Evolutionary conservation across 1,140 invertebrate species (phyloP).

Genomic region (Hylaeus volcanicus): DNA sequence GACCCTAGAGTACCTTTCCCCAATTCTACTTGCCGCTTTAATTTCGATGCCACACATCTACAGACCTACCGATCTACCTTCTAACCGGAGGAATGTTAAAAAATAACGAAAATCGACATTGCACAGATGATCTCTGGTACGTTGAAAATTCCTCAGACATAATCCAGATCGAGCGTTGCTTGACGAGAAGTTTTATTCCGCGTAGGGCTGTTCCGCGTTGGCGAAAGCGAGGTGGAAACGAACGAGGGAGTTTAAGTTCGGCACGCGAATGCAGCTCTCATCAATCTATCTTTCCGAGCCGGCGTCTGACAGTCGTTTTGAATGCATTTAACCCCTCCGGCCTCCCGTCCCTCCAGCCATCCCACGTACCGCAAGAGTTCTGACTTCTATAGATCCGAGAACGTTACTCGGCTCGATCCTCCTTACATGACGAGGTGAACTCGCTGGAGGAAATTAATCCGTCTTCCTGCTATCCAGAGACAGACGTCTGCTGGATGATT

Average conservation of each 20-base stretch:
- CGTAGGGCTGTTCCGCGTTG: conserved; percentile 66
- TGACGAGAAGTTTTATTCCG: conserved; percentile 69
- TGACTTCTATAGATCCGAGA: conserved; percentile 44
- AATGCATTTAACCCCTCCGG: conserved; percentile 71
- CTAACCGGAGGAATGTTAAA: no score
- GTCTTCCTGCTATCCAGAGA: conserved; percentile 38
- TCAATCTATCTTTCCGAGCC: conserved; percentile 75
- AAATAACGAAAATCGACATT: conserved; percentile 6
- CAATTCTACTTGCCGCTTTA: no score
- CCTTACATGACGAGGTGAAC: conserved; percentile 62
- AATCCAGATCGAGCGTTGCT: background rate
- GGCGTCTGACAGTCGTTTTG: conserved; percentile 73
- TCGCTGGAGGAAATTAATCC: conserved; percentile 54
- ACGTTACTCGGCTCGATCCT: conserved; percentile 45
- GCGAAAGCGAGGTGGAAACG: conserved; percentile 61
- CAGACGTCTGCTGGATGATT: conserved; percentile 57
- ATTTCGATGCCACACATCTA: no score
- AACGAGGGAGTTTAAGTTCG: conserved; percentile 65
- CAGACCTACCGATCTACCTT: no score
- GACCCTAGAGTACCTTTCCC: no score
- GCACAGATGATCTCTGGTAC: background rate
- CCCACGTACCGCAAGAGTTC: conserved; percentile 45
- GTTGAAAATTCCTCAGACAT: background rate
- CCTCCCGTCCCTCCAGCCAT: background rate
- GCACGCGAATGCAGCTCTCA: conserved; percentile 73